phyloP scores from a whole-genome alignment of 2,888 invertebrate species.

The Gymnocheta viridis region DNA sequence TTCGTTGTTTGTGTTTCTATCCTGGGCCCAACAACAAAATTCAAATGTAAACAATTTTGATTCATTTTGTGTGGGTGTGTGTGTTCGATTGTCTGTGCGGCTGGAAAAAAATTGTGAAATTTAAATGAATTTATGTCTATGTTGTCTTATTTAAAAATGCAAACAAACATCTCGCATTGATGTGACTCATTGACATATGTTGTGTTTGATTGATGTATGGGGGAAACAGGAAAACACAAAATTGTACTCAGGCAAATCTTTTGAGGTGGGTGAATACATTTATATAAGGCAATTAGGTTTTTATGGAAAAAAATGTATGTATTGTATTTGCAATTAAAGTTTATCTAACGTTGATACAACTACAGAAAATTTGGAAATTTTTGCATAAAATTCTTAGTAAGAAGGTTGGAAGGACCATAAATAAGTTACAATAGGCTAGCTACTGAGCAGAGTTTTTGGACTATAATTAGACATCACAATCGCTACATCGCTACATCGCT shows the following conservation, averaged over 20 bases:
- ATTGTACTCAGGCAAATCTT: background rate
- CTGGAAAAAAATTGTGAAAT: slow-evolving; percentile 27
- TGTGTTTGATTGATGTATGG: slow-evolving; percentile 67
- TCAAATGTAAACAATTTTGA: slow-evolving; percentile 56
- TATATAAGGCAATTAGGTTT: slow-evolving; percentile 42
- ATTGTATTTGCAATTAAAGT: background rate
- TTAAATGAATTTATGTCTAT: slow-evolving; percentile 66
- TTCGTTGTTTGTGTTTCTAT: slow-evolving; percentile 44
- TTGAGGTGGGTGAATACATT: background rate
- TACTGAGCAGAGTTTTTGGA: no score
- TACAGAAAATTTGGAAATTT: background rate
- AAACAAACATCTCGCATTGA: slow-evolving; percentile 55
- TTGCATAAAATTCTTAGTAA: no score
- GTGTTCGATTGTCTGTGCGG: background rate
- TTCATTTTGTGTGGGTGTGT: slow-evolving; percentile 8
- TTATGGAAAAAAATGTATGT: background rate
- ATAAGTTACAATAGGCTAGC: no score
- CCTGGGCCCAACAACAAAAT: slow-evolving; percentile 25
- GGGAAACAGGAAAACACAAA: slow-evolving; percentile 24
- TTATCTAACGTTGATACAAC: background rate
- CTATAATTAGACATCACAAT: no score
- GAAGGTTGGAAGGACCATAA: no score
- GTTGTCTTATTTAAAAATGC: slow-evolving; percentile 68
- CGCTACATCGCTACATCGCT: no score
- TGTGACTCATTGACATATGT: slow-evolving; percentile 71